Evolutionary conservation across 2,113 vertebrate genomes (phyloP).

Genomic region (Lagopus leucura): DNA sequence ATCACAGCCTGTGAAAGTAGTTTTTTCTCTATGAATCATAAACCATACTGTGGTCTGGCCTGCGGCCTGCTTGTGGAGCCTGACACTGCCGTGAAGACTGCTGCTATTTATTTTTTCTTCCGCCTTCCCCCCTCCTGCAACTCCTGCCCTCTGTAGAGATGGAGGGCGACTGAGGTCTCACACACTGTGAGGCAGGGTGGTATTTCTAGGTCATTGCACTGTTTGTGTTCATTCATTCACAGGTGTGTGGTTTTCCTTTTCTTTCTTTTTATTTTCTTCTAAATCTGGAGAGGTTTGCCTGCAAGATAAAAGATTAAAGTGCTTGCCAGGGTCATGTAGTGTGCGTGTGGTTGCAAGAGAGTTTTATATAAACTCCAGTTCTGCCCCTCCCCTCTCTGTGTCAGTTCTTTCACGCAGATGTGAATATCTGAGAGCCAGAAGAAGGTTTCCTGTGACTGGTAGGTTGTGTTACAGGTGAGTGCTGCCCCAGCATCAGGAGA

Average conservation of each 20-base stretch:
- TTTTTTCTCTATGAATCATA: neutral
- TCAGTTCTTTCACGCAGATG: neutral
- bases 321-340: neutral
- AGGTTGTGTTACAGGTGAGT: neutral
- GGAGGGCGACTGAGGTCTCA: neutral
- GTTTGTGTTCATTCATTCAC: neutral
- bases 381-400: neutral
- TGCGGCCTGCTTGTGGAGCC: neutral
- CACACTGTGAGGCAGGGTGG: neutral
- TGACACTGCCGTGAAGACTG: neutral
- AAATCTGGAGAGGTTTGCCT: neutral
- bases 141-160: neutral
- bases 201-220: neutral
- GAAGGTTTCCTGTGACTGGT: rapidly evolving
- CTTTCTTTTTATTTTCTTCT: neutral
- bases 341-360: neutral
- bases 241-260: neutral
- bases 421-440: neutral
- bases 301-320: neutral
- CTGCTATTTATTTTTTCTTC: neutral
- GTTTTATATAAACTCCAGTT: neutral
- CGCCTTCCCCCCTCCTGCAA: too few relatives aligned
- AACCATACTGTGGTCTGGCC: constrained; percentile 5
- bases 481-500: neutral
- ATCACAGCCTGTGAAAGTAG: neutral